Base-by-base conservation (phyloP, 2,113 vertebrate genomes). In the Passerina amoena region DNA sequence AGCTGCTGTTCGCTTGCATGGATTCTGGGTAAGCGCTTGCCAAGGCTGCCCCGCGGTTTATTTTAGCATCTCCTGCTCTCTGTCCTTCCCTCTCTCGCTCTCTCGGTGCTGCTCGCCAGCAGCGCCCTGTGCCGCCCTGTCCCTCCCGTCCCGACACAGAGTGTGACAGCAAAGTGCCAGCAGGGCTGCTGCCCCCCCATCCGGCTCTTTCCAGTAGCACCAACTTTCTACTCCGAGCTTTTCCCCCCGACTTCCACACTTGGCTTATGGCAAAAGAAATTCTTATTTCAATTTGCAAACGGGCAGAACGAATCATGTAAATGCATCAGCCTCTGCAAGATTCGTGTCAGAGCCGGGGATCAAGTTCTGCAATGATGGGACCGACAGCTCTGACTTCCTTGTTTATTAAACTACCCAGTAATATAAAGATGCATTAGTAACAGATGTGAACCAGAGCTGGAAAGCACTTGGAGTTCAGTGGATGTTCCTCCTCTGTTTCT, bases 361-460 rank as follows among this genome's bases (percentile, higher is more conserved):
- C 18, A 0, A 82, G 45, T 13, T 89, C 54, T 40, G 75, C 51
- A 85, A 42, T 3, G 47, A 22, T 0, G n/a, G 70, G 59, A 80
- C 63, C 4, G 3, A 40, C 64, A 66, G 37, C 30, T 51, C 82
- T 80, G 22, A 7, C n/a, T 85, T 92, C 87, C 87, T 48, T 80
- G 63, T 92, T 94, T 93, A 90, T 80, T 83, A 86, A 94, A 88
- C 90, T 56, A 42, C 4, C 27, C 14, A 3, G 23, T 50, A 76
- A 93, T 20, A 37, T 86, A 75, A 80, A 86, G 82, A 83, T 64
- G 31, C 51, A 61, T 84, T 53, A 78, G 77, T n/a, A 95, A 75
- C 93, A 95, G 90, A 90, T 90, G 90, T 78, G 82, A 92, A 61
- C 3, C 64, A 65, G 68, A 38, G 76, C 60, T 81, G 71, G 60